phyloP scores from a whole-genome alignment of 2,888 invertebrate species.

The Buathra laborator region DNA sequence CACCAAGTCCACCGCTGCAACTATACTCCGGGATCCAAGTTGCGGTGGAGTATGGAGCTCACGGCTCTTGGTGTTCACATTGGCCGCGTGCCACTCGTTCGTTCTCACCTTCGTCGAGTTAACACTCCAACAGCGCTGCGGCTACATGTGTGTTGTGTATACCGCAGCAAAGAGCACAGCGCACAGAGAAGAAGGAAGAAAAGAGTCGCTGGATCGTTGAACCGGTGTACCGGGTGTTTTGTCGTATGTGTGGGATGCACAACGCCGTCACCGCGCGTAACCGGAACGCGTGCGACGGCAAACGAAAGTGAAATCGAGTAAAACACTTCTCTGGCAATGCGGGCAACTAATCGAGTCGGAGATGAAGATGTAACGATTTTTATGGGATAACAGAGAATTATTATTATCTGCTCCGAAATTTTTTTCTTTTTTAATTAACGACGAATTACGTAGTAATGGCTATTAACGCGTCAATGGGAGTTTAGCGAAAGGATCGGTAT shows the following conservation, averaged over 20 bases:
- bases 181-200: constrained; percentile 47
- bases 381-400: too few relatives aligned
- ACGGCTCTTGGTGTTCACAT: constrained; percentile 10
- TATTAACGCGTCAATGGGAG: too few relatives aligned
- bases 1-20: not conserved
- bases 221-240: constrained; percentile 37
- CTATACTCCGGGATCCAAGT: not conserved
- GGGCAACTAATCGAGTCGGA: constrained; percentile 14
- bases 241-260: not conserved
- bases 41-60: constrained; percentile 39
- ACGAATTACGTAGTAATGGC: too few relatives aligned
- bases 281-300: constrained; percentile 24
- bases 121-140: constrained; percentile 44
- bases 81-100: constrained; percentile 43
- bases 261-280: constrained; percentile 41
- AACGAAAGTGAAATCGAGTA: constrained; percentile 53
- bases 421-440: too few relatives aligned
- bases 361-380: not conserved
- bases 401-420: too few relatives aligned
- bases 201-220: constrained; percentile 63
- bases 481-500: too few relatives aligned
- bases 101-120: constrained; percentile 61
- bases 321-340: constrained; percentile 43
- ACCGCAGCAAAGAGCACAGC: constrained; percentile 1
- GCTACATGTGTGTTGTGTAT: constrained; percentile 26